Evolutionary conservation across 2,888 invertebrate genomes (phyloP), one percentile per base, ranked within the genome.

Genomic region (Caenorhabditis imperialis): DNA sequence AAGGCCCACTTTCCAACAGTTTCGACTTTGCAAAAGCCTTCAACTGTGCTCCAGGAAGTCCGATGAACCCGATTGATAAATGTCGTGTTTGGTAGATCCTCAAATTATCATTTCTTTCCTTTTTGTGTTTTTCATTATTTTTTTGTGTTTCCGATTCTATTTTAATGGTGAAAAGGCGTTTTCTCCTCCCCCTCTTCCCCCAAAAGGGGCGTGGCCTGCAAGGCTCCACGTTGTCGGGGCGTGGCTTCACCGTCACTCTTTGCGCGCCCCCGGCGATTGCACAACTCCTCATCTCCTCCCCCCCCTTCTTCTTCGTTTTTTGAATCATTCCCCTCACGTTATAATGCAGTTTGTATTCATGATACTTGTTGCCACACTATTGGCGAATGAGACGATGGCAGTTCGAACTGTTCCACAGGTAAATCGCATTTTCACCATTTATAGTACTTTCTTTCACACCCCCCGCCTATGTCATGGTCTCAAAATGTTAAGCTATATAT

Each of bases 1-100:
- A 94, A 77, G 97, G 97, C 0, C 94, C 97, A 0, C 89, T 98
- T 55, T 94, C 95, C 71, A 98, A 98, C 90, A 95, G 95, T 88
- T 91, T 88, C 20, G 96, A 97, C 88, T 96, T 91, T 89, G 92
- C 96, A 14, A 90, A 91, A 71, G 96, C 95, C 85, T 97, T 93
- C 90, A 91, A 92, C 75, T 97, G 97, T 89, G 93, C 93, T 0
- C 89, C 91, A 16, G 94, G 93, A 23, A 92, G 94, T 0, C 92
- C 92, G n/a, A 96, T 97, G 96, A 96, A 97, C 90, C 96, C 96
- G 14, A 44, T 58, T 14, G 71, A 85, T 22, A 87, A 87, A 70
- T 87, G 87, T 58, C 79, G 87, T 45, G 87, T 87, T 30, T 87
- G 87, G 87, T 87, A 67, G 51, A 42, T 10, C 6, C 38, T n/a